Evolutionary conservation across 1,140 invertebrate species (phyloP), one percentile per base, ranked within the genome.

Genomic region (Leguminivora glycinivorella): DNA sequence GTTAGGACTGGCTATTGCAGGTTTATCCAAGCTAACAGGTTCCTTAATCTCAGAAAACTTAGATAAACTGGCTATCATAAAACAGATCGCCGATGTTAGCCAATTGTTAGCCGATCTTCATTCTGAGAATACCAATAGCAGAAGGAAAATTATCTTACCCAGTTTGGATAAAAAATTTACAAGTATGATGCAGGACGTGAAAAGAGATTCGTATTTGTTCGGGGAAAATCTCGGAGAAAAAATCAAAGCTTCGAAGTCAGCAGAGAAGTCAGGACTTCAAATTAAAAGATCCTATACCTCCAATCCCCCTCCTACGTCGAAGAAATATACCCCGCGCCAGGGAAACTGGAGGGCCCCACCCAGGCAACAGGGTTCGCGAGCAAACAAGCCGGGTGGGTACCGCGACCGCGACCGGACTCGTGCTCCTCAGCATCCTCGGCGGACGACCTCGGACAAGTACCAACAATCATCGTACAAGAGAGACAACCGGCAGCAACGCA

Each of bases 291-390:
- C 31, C n/a, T 47, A 70, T n/a, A 22, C 43, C 38, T n/a, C 24
- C 2, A n/a, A 25, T 22, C 5, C 14, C 17, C 29, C 47, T 19
- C 38, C 52, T 22, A n/a, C 17, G n/a, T 60, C 52, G 12, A 70
- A 40, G 17, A 70, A 40, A 24, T 38, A 56, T 47, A 38, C 68
- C 14, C 19, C 56, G 9, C 69, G 22, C 7, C 69, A 70, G 69
- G 69, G 69, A 70, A 70, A 70, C 69, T 60, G 56, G 69, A 60
- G 24, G n/a, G 56, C 22, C 69, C 69, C 69, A 66, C 69, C 56
- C 56, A n/a, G 69, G 24, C 22, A 25, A 9, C 58, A 63, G 34
- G 58, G 19, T 14, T 56, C 25, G 19, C 6, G 68, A 12, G 9
- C 6, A 6, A 14, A n/a, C 47, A 40, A 24, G 29, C 26, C 5